Conservation (phyloP, 2,888 invertebrate genomes). For the Xestobium rufovillosum region DNA sequence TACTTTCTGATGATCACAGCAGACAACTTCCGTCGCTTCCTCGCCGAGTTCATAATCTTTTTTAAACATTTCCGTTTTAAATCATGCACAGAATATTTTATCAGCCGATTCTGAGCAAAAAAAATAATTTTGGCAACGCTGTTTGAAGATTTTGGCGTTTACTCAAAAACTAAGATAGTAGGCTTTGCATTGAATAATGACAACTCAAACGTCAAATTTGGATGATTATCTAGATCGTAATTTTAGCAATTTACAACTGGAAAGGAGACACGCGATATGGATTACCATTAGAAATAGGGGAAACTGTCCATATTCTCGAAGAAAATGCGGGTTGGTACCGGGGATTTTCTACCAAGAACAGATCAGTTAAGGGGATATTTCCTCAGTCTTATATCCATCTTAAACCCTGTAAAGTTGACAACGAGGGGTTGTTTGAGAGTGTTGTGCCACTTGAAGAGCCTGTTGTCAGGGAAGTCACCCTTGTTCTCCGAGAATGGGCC, state of each 20-base stretch:
- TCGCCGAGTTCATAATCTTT: not conserved
- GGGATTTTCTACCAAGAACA: slow-evolving; percentile 73
- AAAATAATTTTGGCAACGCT: no score
- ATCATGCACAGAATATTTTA: not conserved
- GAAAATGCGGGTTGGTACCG: slow-evolving; percentile 88
- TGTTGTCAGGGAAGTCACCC: slow-evolving; percentile 83
- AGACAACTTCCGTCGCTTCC: not conserved
- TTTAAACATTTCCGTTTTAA: not conserved
- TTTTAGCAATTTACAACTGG: slow-evolving; percentile 87
- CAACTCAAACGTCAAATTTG: no score
- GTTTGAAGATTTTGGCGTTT: no score
- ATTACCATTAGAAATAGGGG: slow-evolving; percentile 81
- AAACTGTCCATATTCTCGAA: slow-evolving; percentile 85
- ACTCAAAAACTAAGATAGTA: no score
- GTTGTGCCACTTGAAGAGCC: slow-evolving; percentile 75
- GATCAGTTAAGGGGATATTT: slow-evolving; percentile 63
- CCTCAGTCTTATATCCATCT: slow-evolving; percentile 74
- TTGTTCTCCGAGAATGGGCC: slow-evolving; percentile 89
- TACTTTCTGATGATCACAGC: not conserved
- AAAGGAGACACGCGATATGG: slow-evolving; percentile 73
- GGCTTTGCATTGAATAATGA: no score
- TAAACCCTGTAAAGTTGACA: slow-evolving; percentile 71
- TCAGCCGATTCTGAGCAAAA: no score
- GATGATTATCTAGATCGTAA: slow-evolving; percentile 29
- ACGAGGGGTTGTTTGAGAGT: slow-evolving; percentile 67